Percentiles rank a stretch among this genome's conserved stretches.
Evolutionary conservation across 2,888 invertebrate genomes (phyloP).

Genomic region (Hololepta plana): DNA sequence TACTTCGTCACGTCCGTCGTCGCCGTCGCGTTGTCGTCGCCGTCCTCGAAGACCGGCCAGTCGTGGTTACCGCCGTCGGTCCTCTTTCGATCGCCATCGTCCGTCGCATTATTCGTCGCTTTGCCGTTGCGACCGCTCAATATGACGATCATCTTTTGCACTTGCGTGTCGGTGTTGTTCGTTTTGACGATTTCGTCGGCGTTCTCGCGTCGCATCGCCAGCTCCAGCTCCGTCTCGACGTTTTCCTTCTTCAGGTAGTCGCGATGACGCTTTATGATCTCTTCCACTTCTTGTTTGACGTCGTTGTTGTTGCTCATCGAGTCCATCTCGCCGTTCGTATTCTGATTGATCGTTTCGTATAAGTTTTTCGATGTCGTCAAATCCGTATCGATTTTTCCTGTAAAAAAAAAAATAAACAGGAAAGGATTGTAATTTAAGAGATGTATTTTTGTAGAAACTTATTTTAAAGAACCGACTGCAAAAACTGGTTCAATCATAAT

Average conservation of each 20-base stretch:
- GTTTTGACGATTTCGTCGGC: slow-evolving; percentile 1
- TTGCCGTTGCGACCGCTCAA: slow-evolving; percentile 6
- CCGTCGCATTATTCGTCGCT: slow-evolving; percentile 6
- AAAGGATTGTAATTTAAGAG: too few relatives aligned
- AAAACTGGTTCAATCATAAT: too few relatives aligned
- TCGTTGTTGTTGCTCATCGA: slow-evolving; percentile 6
- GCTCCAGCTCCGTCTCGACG: slow-evolving; percentile 4
- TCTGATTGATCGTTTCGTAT: slow-evolving; percentile 13
- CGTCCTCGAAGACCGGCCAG: slow-evolving; percentile 7
- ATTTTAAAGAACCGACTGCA: too few relatives aligned
- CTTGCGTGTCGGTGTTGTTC: slow-evolving; percentile 3
- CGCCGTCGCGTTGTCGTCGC: slow-evolving; percentile 7
- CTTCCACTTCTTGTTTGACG: slow-evolving; percentile 5
- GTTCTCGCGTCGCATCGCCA: background rate
- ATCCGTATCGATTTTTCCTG: slow-evolving; percentile 21
- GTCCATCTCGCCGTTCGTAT: background rate
- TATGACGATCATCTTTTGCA: slow-evolving; percentile 8
- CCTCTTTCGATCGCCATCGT: slow-evolving; percentile 9
- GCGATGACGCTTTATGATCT: slow-evolving; percentile 1
- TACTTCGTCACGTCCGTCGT: slow-evolving; percentile 10
- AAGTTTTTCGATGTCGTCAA: slow-evolving; percentile 19
- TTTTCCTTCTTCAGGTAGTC: slow-evolving; percentile 6
- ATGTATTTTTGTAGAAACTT: too few relatives aligned
- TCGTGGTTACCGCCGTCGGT: slow-evolving; percentile 8
- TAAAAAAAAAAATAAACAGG: slow-evolving; percentile 12